Conservation (phyloP, 2,797 vertebrate species). For the Pelodytes ibericus region DNA sequence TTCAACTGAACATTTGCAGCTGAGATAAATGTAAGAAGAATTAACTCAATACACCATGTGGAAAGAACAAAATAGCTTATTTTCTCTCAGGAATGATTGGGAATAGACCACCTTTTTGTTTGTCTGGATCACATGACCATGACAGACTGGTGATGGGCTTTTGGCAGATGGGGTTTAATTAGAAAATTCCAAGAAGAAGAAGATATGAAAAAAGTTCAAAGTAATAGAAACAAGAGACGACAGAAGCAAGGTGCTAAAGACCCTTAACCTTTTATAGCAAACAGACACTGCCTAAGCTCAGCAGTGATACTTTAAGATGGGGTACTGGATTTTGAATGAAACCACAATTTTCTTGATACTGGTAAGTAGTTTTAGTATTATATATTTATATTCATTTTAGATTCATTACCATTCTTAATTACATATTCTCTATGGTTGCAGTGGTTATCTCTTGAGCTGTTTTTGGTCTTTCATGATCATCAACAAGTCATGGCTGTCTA, state of each 20-base stretch:
- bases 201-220: conserved; percentile 57
- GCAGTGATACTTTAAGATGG: conserved; percentile 61
- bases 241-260: conserved; percentile 59
- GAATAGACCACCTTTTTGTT: conserved; percentile 64
- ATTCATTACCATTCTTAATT: neutral
- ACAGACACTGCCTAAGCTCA: conserved; percentile 53
- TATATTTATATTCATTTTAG: neutral
- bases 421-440: neutral
- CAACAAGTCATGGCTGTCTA: too few relatives aligned
- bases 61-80: conserved; percentile 1
- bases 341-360: conserved; percentile 66
- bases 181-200: conserved; percentile 71
- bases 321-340: conserved; percentile 74
- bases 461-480: too few relatives aligned
- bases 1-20: neutral
- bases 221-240: conserved; percentile 64
- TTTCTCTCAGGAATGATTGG: conserved; percentile 36
- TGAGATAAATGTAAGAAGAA: neutral
- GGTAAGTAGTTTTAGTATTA: conserved; percentile 70
- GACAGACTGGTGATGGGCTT: conserved; percentile 61
- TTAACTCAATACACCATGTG: neutral
- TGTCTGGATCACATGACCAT: conserved; percentile 63
- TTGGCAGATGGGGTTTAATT: conserved; percentile 74
- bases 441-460: too few relatives aligned
- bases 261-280: conserved; percentile 50